Evolutionary conservation across 2,797 vertebrate genomes (phyloP).

Genomic region (Triplophysa yarkandensis): DNA sequence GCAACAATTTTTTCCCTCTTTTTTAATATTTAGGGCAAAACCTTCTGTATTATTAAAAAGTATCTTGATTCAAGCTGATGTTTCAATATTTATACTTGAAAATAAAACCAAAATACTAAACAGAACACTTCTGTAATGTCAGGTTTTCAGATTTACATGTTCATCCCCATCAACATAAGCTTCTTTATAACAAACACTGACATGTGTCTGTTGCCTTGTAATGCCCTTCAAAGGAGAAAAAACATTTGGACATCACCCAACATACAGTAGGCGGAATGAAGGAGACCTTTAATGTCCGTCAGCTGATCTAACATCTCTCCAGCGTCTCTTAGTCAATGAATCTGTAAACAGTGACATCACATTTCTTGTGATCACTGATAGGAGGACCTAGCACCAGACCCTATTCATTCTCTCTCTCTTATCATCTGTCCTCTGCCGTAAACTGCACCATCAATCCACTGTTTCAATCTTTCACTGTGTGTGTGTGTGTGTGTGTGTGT

Average conservation of each 20-base stretch:
- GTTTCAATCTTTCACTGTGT: conserved; percentile 35
- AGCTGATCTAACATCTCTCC: conserved; percentile 68
- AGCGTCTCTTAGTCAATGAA: conserved; percentile 76
- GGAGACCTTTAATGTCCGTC: conserved; percentile 80
- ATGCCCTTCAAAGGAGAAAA: conserved; percentile 46
- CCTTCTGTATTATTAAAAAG: too few species aligned
- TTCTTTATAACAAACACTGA: not conserved
- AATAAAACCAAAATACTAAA: too few species aligned
- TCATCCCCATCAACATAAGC: not conserved
- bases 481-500: conserved; percentile 2
- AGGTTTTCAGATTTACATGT: not conserved
- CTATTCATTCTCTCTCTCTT: conserved; percentile 61
- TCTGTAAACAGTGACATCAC: conserved; percentile 72
- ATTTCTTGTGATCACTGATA: conserved; percentile 62
- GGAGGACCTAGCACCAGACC: conserved; percentile 67
- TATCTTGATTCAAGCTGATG: too few species aligned
- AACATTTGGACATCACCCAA: conserved; percentile 63
- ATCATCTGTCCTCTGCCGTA: conserved; percentile 9
- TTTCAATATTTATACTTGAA: too few species aligned
- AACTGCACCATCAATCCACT: conserved; percentile 43
- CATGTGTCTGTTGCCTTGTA: not conserved
- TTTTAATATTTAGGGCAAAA: too few species aligned
- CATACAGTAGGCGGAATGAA: conserved; percentile 72
- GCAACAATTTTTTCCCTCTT: too few species aligned
- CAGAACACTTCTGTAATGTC: too few species aligned